A percentile compares a stretch with the other conserved stretches of the same genome.
phyloP scores from a whole-genome alignment of 1,140 invertebrate species.

The Apis cerana region DNA sequence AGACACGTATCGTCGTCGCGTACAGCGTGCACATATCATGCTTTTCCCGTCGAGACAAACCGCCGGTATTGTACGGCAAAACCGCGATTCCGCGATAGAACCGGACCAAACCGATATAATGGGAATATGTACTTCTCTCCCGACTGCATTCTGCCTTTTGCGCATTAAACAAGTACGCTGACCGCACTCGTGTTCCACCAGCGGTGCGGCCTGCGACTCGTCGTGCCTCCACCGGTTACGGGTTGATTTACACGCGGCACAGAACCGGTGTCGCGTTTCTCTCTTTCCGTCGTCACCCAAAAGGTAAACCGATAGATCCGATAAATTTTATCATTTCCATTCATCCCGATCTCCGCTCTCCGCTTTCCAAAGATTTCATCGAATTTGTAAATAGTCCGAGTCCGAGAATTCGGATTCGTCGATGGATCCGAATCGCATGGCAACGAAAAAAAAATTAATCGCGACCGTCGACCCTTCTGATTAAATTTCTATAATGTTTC shows the following conservation, averaged over 20 bases:
- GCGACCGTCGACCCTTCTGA: too few species aligned
- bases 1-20: background rate
- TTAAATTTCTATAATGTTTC: too few species aligned
- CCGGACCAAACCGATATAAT: slow-evolving; percentile 66
- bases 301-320: slow-evolving; percentile 39
- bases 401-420: too few species aligned
- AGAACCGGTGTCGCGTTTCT: slow-evolving; percentile 55
- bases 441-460: too few species aligned
- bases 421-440: too few species aligned
- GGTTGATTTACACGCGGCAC: slow-evolving; percentile 60
- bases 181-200: slow-evolving; percentile 49
- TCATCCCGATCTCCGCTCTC: too few species aligned
- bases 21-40: slow-evolving; percentile 51
- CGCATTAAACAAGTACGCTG: slow-evolving; percentile 65
- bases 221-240: slow-evolving; percentile 46
- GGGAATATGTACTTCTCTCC: slow-evolving; percentile 62
- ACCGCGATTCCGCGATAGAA: slow-evolving; percentile 63
- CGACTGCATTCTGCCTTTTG: slow-evolving; percentile 61
- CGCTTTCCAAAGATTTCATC: background rate
- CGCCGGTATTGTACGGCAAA: slow-evolving; percentile 47
- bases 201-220: slow-evolving; percentile 1
- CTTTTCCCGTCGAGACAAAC: slow-evolving; percentile 52
- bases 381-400: too few species aligned
- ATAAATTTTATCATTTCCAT: too few species aligned
- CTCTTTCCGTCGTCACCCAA: slow-evolving; percentile 33